Base-by-base conservation (phyloP, 2,888 invertebrate species). In the Nymphalis urticae region DNA sequence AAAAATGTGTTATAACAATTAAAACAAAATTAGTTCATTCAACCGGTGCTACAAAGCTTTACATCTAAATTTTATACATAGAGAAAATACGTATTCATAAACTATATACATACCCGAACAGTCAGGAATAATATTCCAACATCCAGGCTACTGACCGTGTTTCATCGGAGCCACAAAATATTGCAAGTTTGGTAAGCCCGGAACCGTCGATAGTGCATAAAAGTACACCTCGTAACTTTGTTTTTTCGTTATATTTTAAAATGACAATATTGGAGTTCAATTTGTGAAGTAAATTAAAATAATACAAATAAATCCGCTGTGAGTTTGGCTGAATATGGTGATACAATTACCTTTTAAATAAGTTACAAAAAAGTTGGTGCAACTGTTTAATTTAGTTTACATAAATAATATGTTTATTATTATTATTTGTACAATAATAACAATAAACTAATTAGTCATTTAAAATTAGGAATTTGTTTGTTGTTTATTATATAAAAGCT, bases 121-220 rank as follows among this genome's bases (percentile, higher is more conserved):
- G 21, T 9, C 56, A 27, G 56, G 8, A 56, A 56, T 32, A 56
- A 56, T 56, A 32, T 56, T 21, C 32, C 17, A 56, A 17, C 56
- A 56, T 6, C 17, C 56, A 56, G 32, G 36, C n/a, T 21, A 56
- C 53, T 53, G 53, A 21, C 32, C 36, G 27, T n/a, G 56, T 56
- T 58, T 58, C 58, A 58, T 42, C 19, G 58, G 2, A 32, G 32
- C 58, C 58, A 42, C 36, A 21, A 42, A 56, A 56, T 36, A 56
- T 32, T 32, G 32, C 32, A 56, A 36, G 13, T 56, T 56, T 56
- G 9, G 42, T 58, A 58, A 42, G 58, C 58, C 58, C 42, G 42
- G 36, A 42, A 42, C 42, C 42, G 58, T 58, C 58, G 42, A 58
- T 58, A 58, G 58, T 58, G 58, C n/a, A 42, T 36, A 58, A 42